Evolutionary conservation across 2,888 invertebrate species (phyloP), one percentile per base, ranked within the genome.

Genomic region (Metacarcinus magister): DNA sequence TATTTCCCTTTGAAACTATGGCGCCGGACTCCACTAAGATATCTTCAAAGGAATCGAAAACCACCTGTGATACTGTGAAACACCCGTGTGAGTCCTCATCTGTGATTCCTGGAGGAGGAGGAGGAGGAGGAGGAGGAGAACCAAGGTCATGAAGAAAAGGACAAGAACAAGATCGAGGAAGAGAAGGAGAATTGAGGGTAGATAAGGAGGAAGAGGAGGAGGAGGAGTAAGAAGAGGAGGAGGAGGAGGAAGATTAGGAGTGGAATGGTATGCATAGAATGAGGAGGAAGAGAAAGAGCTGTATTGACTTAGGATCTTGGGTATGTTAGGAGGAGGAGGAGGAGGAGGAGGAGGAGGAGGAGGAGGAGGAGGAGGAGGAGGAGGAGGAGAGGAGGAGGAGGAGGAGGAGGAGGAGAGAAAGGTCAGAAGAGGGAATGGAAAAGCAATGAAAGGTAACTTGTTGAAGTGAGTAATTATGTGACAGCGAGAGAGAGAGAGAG

Each of bases 211-310:
- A 4, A 19, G 28, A 82, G 32, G 5, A 82, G 32, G 82, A 82
- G 32, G 32, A 82, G 82, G 32, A 82, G 28, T 2, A 28, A n/a
- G 5, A 67, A n/a, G 67, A 67, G 67, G 32, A 82, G 82, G 82
- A 82, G 82, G 19, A 82, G 32, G 82, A 82, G 82, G 32, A 82
- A 13, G 82, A 82, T 28, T 5, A 82, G 82, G 28, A 28, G 32
- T 82, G 82, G 82, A 32, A 82, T 82, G 82, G 82, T 82, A 82
- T 82, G 32, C 82, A 82, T 82, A 32, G 32, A 82, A 82, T 82
- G 82, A 82, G 82, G 32, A 32, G 82, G 82, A 82, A 82, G 82
- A 82, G 82, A 32, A 82, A 82, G 82, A 82, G 28, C 82, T 82
- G 82, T 82, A 82, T 82, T 82, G 82, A 82, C 82, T 82, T 32